A percentile compares a stretch with the other conserved stretches of the same genome.
phyloP scores from a whole-genome alignment of 2,888 invertebrate genomes.

The Thelaira solivaga region DNA sequence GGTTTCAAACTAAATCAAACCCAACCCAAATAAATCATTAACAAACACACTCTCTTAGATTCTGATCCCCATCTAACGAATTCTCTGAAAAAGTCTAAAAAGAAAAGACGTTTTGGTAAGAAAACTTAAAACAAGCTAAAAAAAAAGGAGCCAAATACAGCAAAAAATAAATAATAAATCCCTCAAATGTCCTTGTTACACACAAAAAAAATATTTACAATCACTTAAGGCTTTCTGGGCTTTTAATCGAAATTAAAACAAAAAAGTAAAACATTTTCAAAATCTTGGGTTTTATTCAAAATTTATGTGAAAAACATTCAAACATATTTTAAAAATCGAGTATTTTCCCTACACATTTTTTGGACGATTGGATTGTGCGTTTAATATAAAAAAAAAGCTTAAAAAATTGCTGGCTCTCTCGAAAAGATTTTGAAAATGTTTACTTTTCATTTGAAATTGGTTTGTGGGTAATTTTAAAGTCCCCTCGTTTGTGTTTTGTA shows the following conservation, averaged over 20 bases:
- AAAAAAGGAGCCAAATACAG: constrained; percentile 24
- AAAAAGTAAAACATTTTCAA: constrained; percentile 42
- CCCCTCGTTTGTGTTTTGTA: constrained; percentile 30
- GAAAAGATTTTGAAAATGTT: constrained; percentile 42
- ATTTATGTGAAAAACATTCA: background rate
- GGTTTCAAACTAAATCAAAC: constrained; percentile 49
- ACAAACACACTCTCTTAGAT: constrained; percentile 69
- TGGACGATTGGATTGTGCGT: no score
- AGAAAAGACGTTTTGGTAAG: constrained; percentile 78
- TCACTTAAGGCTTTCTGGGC: constrained; percentile 36
- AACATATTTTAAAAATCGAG: no score
- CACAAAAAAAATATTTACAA: background rate
- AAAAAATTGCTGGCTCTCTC: no score
- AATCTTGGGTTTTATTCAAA: background rate
- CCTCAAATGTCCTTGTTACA: constrained; percentile 41
- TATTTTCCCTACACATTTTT: no score
- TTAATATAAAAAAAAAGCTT: no score
- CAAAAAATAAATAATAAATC: no score
- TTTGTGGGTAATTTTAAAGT: constrained; percentile 47
- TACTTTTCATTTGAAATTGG: constrained; percentile 25
- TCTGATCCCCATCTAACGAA: constrained; percentile 76
- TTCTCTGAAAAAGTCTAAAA: constrained; percentile 76
- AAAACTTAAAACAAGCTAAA: constrained; percentile 42
- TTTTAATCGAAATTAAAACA: background rate
- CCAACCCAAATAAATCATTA: constrained; percentile 16